These are phyloP conservation scores for Empis stercorea DNA, from an alignment of 2,888 invertebrate genomes.

Conservation along the genomic window DNA sequence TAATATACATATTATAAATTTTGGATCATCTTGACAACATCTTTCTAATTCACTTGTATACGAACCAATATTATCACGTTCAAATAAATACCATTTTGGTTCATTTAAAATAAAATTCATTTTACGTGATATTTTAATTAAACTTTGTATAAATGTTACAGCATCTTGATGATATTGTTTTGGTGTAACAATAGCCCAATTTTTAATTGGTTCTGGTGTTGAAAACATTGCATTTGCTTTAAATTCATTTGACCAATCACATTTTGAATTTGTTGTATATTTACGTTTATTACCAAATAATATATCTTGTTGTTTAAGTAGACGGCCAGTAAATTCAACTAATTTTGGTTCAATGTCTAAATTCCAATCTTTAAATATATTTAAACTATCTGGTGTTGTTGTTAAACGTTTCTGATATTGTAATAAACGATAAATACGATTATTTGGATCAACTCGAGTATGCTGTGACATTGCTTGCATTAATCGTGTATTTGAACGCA, in stretches of 20 bases:
- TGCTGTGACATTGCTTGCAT: conserved; percentile 60
- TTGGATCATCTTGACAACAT: conserved; percentile 43
- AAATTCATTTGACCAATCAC: neutral
- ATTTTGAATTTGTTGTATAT: conserved; percentile 9
- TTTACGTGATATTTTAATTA: neutral
- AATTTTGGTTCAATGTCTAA: conserved; percentile 49
- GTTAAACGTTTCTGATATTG: conserved; percentile 51
- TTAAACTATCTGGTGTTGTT: conserved; percentile 35
- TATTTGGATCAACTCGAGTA: conserved; percentile 59
- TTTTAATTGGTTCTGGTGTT: neutral
- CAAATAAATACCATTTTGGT: conserved; percentile 26
- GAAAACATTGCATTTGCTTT: neutral
- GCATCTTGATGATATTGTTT: too few relatives aligned
- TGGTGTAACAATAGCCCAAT: too few relatives aligned
- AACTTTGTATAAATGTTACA: neutral
- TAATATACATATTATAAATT: conserved; percentile 54
- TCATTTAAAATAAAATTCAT: neutral
- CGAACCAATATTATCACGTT: conserved; percentile 45
- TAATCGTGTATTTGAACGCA: conserved; percentile 45
- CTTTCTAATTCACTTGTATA: conserved; percentile 49
- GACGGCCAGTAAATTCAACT: conserved; percentile 51
- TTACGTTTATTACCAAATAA: conserved; percentile 34
- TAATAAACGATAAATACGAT: conserved; percentile 51
- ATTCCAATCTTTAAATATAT: conserved; percentile 58
- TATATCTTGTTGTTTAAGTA: conserved; percentile 51